phyloP scores from a whole-genome alignment of 2,797 vertebrate genomes.

The Molossus alvarezi region DNA sequence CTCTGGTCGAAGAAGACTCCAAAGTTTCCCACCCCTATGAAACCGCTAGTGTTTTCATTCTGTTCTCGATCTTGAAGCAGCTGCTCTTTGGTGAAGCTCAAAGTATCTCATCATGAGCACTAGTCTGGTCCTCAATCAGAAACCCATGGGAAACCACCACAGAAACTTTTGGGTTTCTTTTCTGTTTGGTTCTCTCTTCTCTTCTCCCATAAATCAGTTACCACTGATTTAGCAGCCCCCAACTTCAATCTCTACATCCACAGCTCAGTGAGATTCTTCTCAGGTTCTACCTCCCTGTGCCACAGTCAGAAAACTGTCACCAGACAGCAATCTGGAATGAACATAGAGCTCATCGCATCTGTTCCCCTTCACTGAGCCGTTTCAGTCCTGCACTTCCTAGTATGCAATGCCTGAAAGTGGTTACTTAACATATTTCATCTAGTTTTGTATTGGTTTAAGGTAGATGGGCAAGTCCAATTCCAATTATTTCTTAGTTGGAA shows the following conservation, averaged over 20 bases:
- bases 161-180: not conserved
- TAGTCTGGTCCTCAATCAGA: not conserved
- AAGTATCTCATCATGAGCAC: not conserved
- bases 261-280: rapidly evolving
- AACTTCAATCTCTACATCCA: not conserved
- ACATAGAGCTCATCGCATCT: not conserved
- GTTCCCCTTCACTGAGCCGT: not conserved
- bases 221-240: not conserved
- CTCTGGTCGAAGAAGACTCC: not conserved
- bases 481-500: not conserved
- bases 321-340: not conserved
- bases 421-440: not conserved
- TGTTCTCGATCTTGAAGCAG: not conserved
- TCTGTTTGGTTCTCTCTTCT: not conserved
- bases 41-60: not conserved
- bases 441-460: not conserved
- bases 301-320: not conserved
- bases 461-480: not conserved
- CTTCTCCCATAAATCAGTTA: not conserved
- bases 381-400: not conserved
- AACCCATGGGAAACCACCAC: not conserved
- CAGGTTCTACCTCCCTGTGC: too few species aligned
- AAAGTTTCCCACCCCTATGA: not conserved
- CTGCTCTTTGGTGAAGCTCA: not conserved
- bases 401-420: not conserved